A percentile compares a stretch with the other conserved stretches of the same genome.
These are phyloP conservation scores for Salvelinus namaycush DNA, from an alignment of 2,113 vertebrate species.

Conservation along the genomic window DNA sequence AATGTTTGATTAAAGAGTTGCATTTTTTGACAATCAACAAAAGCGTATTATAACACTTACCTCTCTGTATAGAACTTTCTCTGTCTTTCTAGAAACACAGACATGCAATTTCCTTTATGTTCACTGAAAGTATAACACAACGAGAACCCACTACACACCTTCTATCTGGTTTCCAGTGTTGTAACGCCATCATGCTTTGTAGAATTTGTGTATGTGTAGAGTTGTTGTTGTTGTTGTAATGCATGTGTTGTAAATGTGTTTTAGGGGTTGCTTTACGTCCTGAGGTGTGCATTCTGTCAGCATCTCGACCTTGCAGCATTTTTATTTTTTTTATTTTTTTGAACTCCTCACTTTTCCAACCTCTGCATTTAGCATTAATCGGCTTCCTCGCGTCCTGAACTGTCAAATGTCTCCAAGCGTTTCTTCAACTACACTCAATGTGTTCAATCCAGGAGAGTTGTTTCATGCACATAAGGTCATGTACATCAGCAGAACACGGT, in stretches of 20 bases:
- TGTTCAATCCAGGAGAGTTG: slow-evolving; percentile 57
- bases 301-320: slow-evolving; percentile 60
- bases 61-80: slow-evolving; percentile 6
- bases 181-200: not conserved
- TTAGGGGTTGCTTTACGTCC: slow-evolving; percentile 39
- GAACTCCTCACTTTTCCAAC: slow-evolving; percentile 47
- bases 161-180: not conserved
- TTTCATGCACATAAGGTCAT: slow-evolving; percentile 64
- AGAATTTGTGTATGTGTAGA: not conserved
- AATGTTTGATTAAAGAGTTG: not conserved
- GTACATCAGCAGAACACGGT: slow-evolving; percentile 58
- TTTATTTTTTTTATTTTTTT: slow-evolving; percentile 46
- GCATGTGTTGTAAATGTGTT: slow-evolving; percentile 10
- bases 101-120: not conserved
- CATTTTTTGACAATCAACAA: not conserved
- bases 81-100: not conserved
- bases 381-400: slow-evolving; percentile 79
- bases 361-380: slow-evolving; percentile 65
- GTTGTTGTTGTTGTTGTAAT: not conserved
- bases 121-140: not conserved
- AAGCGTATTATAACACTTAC: not conserved
- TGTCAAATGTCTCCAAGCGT: slow-evolving; percentile 66
- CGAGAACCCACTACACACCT: not conserved
- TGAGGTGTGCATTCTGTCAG: slow-evolving; percentile 81
- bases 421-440: slow-evolving; percentile 19